These are phyloP conservation scores for Amphiura filiformis DNA, from an alignment of 35 echinoderm and acorn worm species.

Conservation along the genomic window DNA sequence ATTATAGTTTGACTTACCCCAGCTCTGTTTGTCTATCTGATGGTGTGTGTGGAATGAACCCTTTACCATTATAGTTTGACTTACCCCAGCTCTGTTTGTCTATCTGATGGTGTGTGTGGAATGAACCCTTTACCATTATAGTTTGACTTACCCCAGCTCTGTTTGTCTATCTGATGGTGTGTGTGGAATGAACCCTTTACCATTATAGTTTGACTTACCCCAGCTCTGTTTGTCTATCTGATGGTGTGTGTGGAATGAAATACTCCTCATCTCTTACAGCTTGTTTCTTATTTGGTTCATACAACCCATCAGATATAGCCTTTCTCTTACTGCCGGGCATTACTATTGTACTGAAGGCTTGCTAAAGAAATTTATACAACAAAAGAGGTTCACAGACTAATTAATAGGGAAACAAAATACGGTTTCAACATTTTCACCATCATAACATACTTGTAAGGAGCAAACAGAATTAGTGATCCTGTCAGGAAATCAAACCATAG, in stretches of 20 bases:
- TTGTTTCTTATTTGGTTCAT: constrained; percentile 27
- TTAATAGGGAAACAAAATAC: too few relatives aligned
- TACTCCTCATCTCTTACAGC: constrained; percentile 47
- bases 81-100: constrained; percentile 48
- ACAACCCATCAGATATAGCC: not conserved
- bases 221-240: constrained; percentile 55
- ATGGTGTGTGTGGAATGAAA: constrained; percentile 41
- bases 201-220: too few relatives aligned
- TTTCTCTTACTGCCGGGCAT: constrained; percentile 39
- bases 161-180: constrained; percentile 44
- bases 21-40: constrained; percentile 56
- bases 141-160: constrained; percentile 49
- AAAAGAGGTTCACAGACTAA: not conserved
- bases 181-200: constrained; percentile 57
- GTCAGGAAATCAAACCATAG: too few relatives aligned
- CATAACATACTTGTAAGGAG: too few relatives aligned
- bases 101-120: constrained; percentile 42
- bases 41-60: constrained; percentile 45
- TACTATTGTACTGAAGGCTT: constrained; percentile 26
- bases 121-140: too few relatives aligned
- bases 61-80: too few relatives aligned
- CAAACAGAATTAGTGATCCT: too few relatives aligned
- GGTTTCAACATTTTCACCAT: too few relatives aligned
- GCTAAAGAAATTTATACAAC: not conserved
- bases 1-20: not conserved